Evolutionary conservation across 2,113 vertebrate species (phyloP).

Genomic region (Carassius auratus): DNA sequence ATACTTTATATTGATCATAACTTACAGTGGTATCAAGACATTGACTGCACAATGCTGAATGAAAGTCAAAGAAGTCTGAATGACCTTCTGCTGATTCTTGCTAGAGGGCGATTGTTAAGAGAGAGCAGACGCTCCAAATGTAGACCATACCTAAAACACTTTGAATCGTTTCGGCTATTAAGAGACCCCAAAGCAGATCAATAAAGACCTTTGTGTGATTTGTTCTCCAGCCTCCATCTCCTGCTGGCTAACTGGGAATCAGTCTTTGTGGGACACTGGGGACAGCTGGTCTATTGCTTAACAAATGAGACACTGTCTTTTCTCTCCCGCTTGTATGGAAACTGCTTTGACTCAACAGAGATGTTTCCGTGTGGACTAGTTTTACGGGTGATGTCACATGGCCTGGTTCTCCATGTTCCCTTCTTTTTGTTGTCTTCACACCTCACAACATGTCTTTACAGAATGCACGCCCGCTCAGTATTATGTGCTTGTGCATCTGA

Average conservation of each 20-base stretch:
- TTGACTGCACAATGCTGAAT: not conserved
- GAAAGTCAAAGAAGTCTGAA: slow-evolving; percentile 27
- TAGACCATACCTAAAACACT: slow-evolving; percentile 16
- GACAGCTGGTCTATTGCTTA: slow-evolving; percentile 43
- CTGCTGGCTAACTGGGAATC: slow-evolving; percentile 26
- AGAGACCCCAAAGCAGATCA: slow-evolving; percentile 41
- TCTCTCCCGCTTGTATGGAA: not conserved
- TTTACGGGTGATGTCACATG: slow-evolving; percentile 16
- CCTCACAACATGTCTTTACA: slow-evolving; percentile 1
- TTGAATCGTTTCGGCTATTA: slow-evolving; percentile 19
- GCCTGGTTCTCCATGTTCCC: not conserved
- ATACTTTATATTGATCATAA: slow-evolving; percentile 12
- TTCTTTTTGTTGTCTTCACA: slow-evolving; percentile 29
- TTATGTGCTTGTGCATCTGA: slow-evolving; percentile 63
- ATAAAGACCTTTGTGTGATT: slow-evolving; percentile 42
- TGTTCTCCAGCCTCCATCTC: slow-evolving; percentile 11
- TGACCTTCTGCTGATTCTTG: slow-evolving; percentile 20
- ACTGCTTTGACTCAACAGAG: slow-evolving; percentile 4
- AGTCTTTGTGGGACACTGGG: not conserved
- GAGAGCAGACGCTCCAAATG: slow-evolving; percentile 8
- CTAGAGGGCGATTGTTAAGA: not conserved
- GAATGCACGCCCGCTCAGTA: slow-evolving; percentile 60
- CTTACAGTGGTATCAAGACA: not conserved
- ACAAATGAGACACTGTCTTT: slow-evolving; percentile 27
- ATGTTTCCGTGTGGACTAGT: slow-evolving; percentile 13